Base-by-base conservation (phyloP, 1,140 invertebrate genomes). In the Latrodectus geometricus region DNA sequence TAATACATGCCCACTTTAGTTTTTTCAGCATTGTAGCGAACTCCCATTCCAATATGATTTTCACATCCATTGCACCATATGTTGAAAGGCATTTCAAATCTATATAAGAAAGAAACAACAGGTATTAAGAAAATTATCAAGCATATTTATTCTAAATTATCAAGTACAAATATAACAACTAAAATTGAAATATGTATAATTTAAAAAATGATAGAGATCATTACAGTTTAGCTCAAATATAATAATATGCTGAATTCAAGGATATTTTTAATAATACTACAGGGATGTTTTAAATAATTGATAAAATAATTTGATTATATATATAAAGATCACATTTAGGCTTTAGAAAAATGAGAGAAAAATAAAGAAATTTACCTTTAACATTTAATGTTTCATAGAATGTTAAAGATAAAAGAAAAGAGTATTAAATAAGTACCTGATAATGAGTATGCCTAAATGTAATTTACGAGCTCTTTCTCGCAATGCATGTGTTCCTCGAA, bases 51-150 rank as follows among this genome's bases (percentile, higher is more conserved):
- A 88, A 99, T 98, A 90, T 99, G 98, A 92, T 98, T 99, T 77
- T 95, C 95, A 91, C 99, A 99, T 50, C 98, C 98, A 76, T 97
- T 95, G 90, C 98, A 99, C 98, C 98, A 99, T 88, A 99, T 99
- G 92, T 99, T 99, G 89, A 98, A 99, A 0, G 99, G 99, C 97
- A 99, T 98, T 92, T 99, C 99, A 94, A 99, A 99, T 82, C 98
- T 93, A 87, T 76, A 80, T 88, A 88, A 87, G 68, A 17, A 73
- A 8, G 65, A 66, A 70, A 70, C n/a, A 20, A 35, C 5, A 3
- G 35, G 5, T 35, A 35, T 50, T 49, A 15, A 49, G 14, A 49
- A 74, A 49, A 74, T 50, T 15, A 8, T 50, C 15, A n/a, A 72
- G 69, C n/a, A 15, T 74, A 20, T 70, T 20, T 70, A 70, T 20